A percentile compares a stretch with the other conserved stretches of the same genome.
phyloP scores from a whole-genome alignment of 2,888 invertebrate species.

The Lasioglossum oenotherae region DNA sequence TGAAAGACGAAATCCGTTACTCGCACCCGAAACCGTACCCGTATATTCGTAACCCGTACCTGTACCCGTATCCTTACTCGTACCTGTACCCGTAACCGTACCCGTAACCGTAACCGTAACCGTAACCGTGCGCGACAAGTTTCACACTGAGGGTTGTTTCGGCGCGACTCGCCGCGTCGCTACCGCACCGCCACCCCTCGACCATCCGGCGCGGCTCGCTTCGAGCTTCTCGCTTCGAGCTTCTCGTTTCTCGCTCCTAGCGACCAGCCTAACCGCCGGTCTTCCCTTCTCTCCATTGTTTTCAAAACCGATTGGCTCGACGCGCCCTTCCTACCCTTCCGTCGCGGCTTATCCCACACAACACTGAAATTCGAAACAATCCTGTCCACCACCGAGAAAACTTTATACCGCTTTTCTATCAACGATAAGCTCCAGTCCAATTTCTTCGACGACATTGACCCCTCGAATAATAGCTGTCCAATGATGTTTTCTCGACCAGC shows the following conservation, averaged over 20 bases:
- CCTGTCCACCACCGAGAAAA: background rate
- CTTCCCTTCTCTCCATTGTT: constrained; percentile 21
- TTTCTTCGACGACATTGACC: background rate
- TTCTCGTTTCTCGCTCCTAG: background rate
- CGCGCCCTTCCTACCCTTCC: background rate
- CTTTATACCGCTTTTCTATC: background rate
- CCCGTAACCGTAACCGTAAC: background rate
- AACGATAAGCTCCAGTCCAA: background rate
- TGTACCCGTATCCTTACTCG: background rate
- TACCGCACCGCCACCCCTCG: constrained; percentile 64
- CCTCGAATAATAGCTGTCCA: too few relatives aligned
- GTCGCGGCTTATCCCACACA: background rate
- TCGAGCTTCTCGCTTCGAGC: background rate
- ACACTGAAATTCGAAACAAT: background rate
- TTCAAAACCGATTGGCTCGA: constrained; percentile 12
- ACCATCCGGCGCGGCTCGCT: constrained; percentile 31
- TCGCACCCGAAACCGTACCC: background rate
- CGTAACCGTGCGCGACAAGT: constrained; percentile 58
- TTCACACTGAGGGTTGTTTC: constrained; percentile 70
- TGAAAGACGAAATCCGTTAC: background rate
- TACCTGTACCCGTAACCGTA: background rate
- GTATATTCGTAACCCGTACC: background rate
- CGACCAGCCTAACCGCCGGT: background rate
- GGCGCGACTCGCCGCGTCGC: constrained; percentile 37
- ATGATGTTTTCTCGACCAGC: background rate